Conservation (phyloP, 2,888 invertebrate species). For the Rhagophthalmus giganteus region DNA sequence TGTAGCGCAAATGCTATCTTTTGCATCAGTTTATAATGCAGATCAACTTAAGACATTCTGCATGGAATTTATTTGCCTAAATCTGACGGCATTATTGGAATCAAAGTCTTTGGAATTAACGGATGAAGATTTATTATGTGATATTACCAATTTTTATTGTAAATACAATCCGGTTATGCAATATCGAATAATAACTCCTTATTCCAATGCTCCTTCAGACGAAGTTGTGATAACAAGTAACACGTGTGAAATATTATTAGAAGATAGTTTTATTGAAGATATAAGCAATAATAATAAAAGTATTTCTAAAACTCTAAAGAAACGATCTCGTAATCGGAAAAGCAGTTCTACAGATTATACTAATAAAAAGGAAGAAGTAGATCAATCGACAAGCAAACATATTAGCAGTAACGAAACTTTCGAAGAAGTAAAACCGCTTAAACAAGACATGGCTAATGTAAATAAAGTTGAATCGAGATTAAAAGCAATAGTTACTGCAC, state of each 20-base stretch:
- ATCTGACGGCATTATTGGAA: slow-evolving; percentile 73
- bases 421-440: slow-evolving; percentile 1
- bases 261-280: slow-evolving; percentile 50
- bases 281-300: slow-evolving; percentile 13
- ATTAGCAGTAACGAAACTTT: not conserved
- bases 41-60: slow-evolving; percentile 69
- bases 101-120: slow-evolving; percentile 67
- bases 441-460: not conserved
- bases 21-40: slow-evolving; percentile 78
- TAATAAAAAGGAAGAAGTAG: slow-evolving; percentile 1
- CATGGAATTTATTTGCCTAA: slow-evolving; percentile 77
- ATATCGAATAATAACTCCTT: slow-evolving; percentile 70
- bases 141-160: slow-evolving; percentile 70
- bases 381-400: not conserved
- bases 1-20: slow-evolving; percentile 74
- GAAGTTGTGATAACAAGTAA: slow-evolving; percentile 58
- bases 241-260: slow-evolving; percentile 56
- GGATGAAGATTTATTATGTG: slow-evolving; percentile 63
- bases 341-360: slow-evolving; percentile 5
- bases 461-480: slow-evolving; percentile 36
- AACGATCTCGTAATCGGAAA: slow-evolving; percentile 26
- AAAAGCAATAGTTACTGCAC: slow-evolving; percentile 44
- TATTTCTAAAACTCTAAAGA: slow-evolving; percentile 28
- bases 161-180: slow-evolving; percentile 63
- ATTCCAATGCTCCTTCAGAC: slow-evolving; percentile 65